Evolutionary conservation across 2,888 invertebrate genomes (phyloP).

Genomic region (Watsonalla binaria): DNA sequence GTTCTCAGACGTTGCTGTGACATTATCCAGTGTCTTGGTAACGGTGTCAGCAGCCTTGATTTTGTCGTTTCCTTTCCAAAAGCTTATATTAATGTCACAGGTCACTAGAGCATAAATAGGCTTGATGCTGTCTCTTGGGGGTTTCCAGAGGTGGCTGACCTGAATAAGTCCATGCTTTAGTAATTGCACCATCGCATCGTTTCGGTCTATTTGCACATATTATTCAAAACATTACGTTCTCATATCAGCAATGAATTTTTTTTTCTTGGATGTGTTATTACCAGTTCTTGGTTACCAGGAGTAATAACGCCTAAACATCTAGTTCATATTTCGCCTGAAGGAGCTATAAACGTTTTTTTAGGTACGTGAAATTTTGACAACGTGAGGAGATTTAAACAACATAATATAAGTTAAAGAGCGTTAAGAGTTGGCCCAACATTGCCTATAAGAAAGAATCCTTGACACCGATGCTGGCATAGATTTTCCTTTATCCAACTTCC

Average conservation of each 20-base stretch:
- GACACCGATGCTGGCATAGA: no score
- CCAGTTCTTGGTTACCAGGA: no score
- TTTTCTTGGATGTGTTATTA: no score
- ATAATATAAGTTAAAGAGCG: background rate
- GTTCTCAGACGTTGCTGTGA: conserved; percentile 27
- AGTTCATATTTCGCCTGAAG: no score
- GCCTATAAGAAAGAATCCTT: no score
- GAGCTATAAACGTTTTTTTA: no score
- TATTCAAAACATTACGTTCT: no score
- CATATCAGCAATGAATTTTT: no score
- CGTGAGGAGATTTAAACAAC: background rate
- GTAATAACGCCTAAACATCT: no score
- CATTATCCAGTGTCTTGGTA: conserved; percentile 25
- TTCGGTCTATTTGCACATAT: conserved; percentile 28
- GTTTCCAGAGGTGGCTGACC: conserved; percentile 37
- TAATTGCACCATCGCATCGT: conserved; percentile 31
- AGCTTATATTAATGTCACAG: conserved; percentile 43
- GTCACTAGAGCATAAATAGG: conserved; percentile 33
- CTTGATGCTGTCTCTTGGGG: conserved; percentile 12
- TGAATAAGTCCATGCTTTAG: conserved; percentile 38
- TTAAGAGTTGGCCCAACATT: background rate
- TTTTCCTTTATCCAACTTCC: no score
- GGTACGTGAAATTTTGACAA: background rate
- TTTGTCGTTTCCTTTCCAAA: conserved; percentile 36
- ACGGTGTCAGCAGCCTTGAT: conserved; percentile 35